Conservation (phyloP, 1,140 invertebrate species). For the Littorina saxatilis region DNA sequence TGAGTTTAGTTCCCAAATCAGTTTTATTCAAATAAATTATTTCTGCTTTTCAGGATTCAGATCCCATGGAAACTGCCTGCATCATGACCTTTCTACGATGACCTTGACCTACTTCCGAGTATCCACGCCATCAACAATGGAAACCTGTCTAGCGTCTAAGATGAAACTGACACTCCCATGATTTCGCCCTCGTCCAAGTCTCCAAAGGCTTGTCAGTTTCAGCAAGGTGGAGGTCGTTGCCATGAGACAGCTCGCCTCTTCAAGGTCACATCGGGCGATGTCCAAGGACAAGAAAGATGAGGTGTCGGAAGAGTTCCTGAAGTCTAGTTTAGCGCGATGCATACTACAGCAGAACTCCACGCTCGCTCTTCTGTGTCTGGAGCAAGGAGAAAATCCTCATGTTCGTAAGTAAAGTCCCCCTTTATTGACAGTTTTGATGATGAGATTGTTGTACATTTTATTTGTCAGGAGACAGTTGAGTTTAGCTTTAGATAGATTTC, state of each 20-base stretch:
- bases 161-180: slow-evolving; percentile 6
- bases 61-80: too few species aligned
- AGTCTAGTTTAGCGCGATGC: slow-evolving; percentile 29
- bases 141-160: not conserved
- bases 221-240: not conserved
- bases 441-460: too few species aligned
- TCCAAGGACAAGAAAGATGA: not conserved
- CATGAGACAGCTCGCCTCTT: not conserved
- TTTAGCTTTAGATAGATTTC: too few species aligned
- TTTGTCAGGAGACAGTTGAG: too few species aligned
- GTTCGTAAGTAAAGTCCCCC: slow-evolving; percentile 17
- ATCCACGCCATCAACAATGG: too few species aligned
- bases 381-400: slow-evolving; percentile 22
- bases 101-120: too few species aligned
- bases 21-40: too few species aligned
- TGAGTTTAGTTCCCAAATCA: too few species aligned
- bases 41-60: too few species aligned
- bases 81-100: too few species aligned
- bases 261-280: slow-evolving; percentile 4
- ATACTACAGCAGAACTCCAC: slow-evolving; percentile 3
- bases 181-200: not conserved
- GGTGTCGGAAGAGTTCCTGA: slow-evolving; percentile 25
- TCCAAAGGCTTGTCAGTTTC: not conserved
- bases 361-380: slow-evolving; percentile 32
- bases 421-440: not conserved